These are phyloP conservation scores for Serilophus lunatus DNA, from an alignment of 2,113 vertebrate species.

Conservation along the genomic window DNA sequence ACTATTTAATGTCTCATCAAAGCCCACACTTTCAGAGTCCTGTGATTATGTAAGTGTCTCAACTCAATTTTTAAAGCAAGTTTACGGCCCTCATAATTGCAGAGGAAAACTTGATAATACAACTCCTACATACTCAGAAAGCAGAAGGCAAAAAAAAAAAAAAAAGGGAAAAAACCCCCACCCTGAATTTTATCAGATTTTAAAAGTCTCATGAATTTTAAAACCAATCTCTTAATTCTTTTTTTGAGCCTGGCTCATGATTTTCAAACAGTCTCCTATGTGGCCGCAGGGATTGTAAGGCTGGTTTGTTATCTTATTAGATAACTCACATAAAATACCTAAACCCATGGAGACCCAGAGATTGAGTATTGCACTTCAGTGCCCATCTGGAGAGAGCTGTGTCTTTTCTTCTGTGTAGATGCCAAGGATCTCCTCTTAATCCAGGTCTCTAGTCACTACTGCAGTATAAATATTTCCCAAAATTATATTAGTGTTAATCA, in stretches of 20 bases:
- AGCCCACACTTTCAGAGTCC: slow-evolving; percentile 46
- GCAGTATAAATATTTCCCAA: slow-evolving; percentile 39
- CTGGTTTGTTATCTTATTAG: slow-evolving; percentile 48
- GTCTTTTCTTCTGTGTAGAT: neutral
- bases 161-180: neutral
- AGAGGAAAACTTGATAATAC: slow-evolving; percentile 48
- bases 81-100: slow-evolving; percentile 54
- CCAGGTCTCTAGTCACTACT: slow-evolving; percentile 25
- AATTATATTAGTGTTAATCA: slow-evolving; percentile 56
- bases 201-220: slow-evolving; percentile 64
- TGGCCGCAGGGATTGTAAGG: slow-evolving; percentile 45
- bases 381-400: neutral
- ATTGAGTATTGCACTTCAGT: neutral
- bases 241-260: slow-evolving; percentile 55
- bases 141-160: slow-evolving; percentile 1
- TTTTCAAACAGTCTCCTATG: slow-evolving; percentile 52
- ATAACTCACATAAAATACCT: slow-evolving; percentile 50
- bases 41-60: slow-evolving; percentile 59
- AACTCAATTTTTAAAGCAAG: slow-evolving; percentile 46
- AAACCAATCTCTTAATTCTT: slow-evolving; percentile 51
- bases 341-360: neutral
- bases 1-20: slow-evolving; percentile 45
- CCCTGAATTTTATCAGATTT: slow-evolving; percentile 55
- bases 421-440: neutral
- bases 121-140: slow-evolving; percentile 50